Evolutionary conservation across 2,113 vertebrate genomes (phyloP).

Genomic region (Maylandia zebra): DNA sequence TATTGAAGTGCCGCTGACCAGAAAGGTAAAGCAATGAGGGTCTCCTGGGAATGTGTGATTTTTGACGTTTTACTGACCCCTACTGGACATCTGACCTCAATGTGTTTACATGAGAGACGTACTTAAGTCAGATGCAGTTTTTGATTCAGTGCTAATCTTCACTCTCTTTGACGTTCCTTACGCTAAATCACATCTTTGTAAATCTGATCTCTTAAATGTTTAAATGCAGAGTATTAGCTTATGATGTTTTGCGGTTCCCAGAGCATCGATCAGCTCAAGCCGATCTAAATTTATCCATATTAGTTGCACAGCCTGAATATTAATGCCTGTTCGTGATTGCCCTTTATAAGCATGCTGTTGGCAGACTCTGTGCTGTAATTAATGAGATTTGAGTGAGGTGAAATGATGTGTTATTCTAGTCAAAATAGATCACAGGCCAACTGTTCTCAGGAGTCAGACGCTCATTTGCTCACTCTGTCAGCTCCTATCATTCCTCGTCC

Average conservation of each 20-base stretch:
- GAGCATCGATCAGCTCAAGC: background rate
- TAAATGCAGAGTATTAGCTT: background rate
- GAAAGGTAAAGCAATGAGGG: conserved; percentile 78
- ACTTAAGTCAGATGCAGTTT: background rate
- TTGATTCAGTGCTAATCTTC: background rate
- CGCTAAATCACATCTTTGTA: background rate
- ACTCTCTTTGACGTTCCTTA: background rate
- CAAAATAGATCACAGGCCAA: conserved; percentile 24
- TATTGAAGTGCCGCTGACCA: conserved; percentile 91
- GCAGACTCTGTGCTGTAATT: conserved; percentile 29
- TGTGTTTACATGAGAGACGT: background rate
- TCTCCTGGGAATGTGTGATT: background rate
- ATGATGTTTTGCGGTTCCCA: background rate
- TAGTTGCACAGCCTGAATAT: conserved; percentile 20
- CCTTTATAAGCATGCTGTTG: conserved; percentile 15
- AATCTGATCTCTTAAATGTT: background rate
- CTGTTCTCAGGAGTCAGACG: conserved; percentile 6
- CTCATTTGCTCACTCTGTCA: background rate
- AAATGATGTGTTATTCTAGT: conserved; percentile 30
- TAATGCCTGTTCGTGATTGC: conserved; percentile 27
- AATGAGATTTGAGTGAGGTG: conserved; percentile 35
- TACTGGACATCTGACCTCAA: conserved; percentile 18
- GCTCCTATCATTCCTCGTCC: background rate
- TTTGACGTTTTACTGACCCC: conserved; percentile 28
- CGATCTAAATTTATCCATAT: background rate